A percentile compares a stretch with the other conserved stretches of the same genome.
Evolutionary conservation across 23 tunicate species (phyloP).

Genomic region (Diplosoma virens): DNA sequence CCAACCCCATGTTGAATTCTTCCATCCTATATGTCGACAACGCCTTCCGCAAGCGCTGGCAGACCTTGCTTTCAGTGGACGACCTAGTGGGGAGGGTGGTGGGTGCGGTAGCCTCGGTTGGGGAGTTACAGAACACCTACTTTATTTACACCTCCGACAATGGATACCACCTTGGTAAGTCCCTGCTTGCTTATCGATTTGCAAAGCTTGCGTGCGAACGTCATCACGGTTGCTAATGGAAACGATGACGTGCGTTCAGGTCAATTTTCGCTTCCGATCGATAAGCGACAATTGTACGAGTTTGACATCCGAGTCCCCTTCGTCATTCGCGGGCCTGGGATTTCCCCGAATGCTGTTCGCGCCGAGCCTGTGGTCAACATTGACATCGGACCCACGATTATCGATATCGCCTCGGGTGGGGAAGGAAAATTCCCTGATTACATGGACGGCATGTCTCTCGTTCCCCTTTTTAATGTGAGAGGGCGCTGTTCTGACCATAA

Average conservation of each 20-base stretch:
- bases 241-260: too few species aligned
- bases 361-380: constrained; percentile 55
- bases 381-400: constrained; percentile 87
- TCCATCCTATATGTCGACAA: constrained; percentile 63
- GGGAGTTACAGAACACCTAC: constrained; percentile 60
- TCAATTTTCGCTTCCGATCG: constrained; percentile 91
- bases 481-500: too few species aligned
- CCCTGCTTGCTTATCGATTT: too few species aligned
- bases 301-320: constrained; percentile 89
- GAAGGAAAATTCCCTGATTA: constrained; percentile 29
- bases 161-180: constrained; percentile 86
- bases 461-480: constrained; percentile 61
- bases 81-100: constrained; percentile 74
- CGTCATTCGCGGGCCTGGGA: constrained; percentile 88
- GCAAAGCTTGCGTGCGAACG: too few species aligned
- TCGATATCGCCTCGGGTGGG: constrained; percentile 72
- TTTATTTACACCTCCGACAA: constrained; percentile 89
- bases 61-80: constrained; percentile 81
- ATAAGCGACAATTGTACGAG: constrained; percentile 95
- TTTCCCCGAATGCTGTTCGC: constrained; percentile 66
- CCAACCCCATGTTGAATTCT: constrained; percentile 64
- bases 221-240: too few species aligned
- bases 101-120: constrained; percentile 26
- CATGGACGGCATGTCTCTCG: constrained; percentile 81
- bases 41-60: constrained; percentile 88